Base-by-base conservation (phyloP, 2,888 invertebrate genomes). In the Syrista parreyssii region DNA sequence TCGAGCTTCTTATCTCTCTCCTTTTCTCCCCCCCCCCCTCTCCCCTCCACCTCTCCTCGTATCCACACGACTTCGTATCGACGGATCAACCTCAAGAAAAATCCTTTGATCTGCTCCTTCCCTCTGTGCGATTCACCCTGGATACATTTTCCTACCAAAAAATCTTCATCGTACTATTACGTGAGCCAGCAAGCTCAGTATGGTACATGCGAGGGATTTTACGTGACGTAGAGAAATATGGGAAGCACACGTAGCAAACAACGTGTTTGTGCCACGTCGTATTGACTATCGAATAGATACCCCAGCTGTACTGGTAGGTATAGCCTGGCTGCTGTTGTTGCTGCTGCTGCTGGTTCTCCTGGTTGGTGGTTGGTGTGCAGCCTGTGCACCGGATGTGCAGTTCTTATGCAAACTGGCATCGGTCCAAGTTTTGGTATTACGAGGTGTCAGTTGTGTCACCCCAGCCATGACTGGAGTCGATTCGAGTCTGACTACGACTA, bases 371-470 rank as follows among this genome's bases (percentile, higher is more conserved):
- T 81, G 76, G 82, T 84, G 82, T 83, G 80, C 80, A 82, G 83
- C 82, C 82, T 82, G 85, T 85, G 84, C 84, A 81, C 84, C 83
- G 87, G 85, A 88, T 89, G 86, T 86, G 86, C 85, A 87, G 84
- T 90, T 89, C 90, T 90, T 89, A 89, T 89, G 89, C 87, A 89
- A 89, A 88, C 89, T 90, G 90, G 89, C 89, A 82, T 76, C 79
- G 83, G 82, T 87, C 89, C 90, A 89, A 90, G 86, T 86, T 84
- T 82, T 79, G 84, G 87, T 88, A 89, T 89, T 86, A 86, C 88
- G 87, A 89, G 86, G 87, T 90, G 90, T 89, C 89, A 89, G 85
- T 88, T 87, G 86, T 86, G 87, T 87, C 87, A 87, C 84, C 83
- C 80, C 71, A 12, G 32, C 68, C 36, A 68, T 72, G 74, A 73